phyloP scores from a whole-genome alignment of 2,113 vertebrate species.

The Garra rufa region DNA sequence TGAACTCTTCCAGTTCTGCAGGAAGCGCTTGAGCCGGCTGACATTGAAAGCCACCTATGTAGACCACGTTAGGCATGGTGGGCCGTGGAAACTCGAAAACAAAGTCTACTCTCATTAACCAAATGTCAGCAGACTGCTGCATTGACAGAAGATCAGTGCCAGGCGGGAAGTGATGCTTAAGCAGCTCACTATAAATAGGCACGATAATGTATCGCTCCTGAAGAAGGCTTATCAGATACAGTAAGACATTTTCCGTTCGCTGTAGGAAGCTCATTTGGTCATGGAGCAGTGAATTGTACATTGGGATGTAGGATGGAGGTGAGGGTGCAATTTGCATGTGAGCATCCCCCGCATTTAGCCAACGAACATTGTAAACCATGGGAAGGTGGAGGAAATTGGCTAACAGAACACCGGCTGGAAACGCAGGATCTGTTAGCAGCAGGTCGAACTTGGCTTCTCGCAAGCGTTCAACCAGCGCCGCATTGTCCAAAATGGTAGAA shows the following conservation, averaged over 20 bases:
- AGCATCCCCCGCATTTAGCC: constrained; percentile 72
- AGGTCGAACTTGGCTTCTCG: constrained; percentile 71
- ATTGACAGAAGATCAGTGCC: constrained; percentile 68
- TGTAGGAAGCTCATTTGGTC: constrained; percentile 73
- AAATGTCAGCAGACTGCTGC: constrained; percentile 51
- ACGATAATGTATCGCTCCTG: constrained; percentile 62
- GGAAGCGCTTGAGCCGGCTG: background rate
- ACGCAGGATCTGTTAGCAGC: constrained; percentile 73
- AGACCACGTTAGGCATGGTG: constrained; percentile 10
- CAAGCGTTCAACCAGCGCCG: constrained; percentile 61
- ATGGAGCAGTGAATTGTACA: constrained; percentile 67
- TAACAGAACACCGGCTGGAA: constrained; percentile 69
- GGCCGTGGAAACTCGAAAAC: constrained; percentile 22
- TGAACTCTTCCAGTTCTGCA: constrained; percentile 3
- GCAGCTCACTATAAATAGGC: constrained; percentile 66
- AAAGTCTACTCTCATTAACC: constrained; percentile 26
- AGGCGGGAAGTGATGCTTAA: constrained; percentile 70
- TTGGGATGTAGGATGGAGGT: constrained; percentile 73
- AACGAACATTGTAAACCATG: constrained; percentile 76
- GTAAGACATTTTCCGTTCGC: constrained; percentile 69
- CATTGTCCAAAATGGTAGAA: constrained; percentile 66
- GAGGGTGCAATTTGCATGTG: constrained; percentile 71
- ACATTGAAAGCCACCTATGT: constrained; percentile 16
- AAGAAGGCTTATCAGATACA: constrained; percentile 57
- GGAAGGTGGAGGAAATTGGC: constrained; percentile 75